These are phyloP conservation scores for Metaphire vulgaris DNA, from an alignment of 1,140 invertebrate genomes.

Conservation along the genomic window DNA sequence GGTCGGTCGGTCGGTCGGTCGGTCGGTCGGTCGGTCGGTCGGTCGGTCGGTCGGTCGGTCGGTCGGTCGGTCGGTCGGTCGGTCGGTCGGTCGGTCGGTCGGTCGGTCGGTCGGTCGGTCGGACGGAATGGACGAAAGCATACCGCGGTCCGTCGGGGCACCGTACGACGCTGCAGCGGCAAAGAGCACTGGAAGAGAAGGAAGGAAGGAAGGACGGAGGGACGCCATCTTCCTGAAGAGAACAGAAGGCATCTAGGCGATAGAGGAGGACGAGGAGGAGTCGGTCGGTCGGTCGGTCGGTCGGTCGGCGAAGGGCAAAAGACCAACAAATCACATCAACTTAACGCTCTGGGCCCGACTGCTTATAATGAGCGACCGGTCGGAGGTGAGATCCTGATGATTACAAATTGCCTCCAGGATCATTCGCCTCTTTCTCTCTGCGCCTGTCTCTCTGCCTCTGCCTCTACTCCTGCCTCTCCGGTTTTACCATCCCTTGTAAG, in stretches of 20 bases:
- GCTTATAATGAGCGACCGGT: background rate
- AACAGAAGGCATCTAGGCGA: no score
- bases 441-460: background rate
- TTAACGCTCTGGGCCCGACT: background rate
- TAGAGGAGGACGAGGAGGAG: background rate
- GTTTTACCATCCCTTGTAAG: background rate
- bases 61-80: no score
- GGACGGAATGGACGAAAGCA: no score
- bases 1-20: no score
- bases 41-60: no score
- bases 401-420: constrained; percentile 2
- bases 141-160: no score
- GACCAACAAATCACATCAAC: background rate
- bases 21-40: no score
- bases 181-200: no score
- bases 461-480: no score
- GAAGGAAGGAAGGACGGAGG: background rate
- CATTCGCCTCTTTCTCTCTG: background rate
- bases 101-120: no score
- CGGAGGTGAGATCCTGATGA: background rate
- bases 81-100: no score
- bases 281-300: background rate
- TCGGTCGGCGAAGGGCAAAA: background rate
- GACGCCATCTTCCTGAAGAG: background rate
- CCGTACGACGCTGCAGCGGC: no score